Conservation (phyloP, 2,797 vertebrate genomes). For the Ispidina picta region DNA sequence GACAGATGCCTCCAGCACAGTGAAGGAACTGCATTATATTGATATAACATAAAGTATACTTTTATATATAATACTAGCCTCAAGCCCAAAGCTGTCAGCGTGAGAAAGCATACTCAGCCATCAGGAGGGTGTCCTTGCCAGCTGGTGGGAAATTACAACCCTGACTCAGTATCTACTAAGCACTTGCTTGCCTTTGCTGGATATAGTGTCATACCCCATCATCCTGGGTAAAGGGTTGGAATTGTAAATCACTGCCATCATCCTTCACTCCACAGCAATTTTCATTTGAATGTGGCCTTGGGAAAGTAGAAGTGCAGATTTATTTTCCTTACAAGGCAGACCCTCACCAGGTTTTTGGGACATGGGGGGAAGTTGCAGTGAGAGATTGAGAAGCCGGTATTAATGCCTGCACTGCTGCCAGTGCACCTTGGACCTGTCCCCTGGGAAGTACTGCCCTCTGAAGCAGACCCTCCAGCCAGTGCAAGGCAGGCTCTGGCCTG, state of each 20-base stretch:
- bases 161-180: slow-evolving; percentile 2
- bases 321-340: neutral
- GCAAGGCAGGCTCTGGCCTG: neutral
- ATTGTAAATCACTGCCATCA: neutral
- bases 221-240: neutral
- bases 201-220: neutral
- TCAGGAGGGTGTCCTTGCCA: neutral
- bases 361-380: neutral
- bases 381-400: neutral
- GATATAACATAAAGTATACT: neutral
- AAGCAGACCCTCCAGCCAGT: neutral
- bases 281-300: neutral
- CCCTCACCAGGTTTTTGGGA: neutral
- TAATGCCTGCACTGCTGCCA: neutral
- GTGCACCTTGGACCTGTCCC: neutral
- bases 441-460: neutral
- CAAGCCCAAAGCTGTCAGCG: neutral
- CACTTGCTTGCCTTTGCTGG: slow-evolving; percentile 2
- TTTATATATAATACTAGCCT: slow-evolving; percentile 13
- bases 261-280: neutral
- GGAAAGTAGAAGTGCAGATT: neutral
- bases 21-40: neutral
- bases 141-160: slow-evolving; percentile 13
- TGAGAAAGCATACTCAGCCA: neutral
- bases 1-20: neutral